Conservation (phyloP, 2,888 invertebrate species). For the Crioceris asparagi region DNA sequence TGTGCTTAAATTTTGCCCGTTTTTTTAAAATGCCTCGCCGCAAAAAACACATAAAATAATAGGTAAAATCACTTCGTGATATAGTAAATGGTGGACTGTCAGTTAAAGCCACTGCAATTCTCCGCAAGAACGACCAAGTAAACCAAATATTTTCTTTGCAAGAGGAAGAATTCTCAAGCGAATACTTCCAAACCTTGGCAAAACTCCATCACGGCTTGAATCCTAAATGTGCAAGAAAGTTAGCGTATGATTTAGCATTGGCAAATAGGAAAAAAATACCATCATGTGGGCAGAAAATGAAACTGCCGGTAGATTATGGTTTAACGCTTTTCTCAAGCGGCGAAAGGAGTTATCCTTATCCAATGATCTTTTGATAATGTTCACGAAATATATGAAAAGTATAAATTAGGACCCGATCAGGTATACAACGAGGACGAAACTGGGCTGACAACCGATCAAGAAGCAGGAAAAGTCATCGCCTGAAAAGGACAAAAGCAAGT, state of each 20-base stretch:
- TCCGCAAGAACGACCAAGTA: constrained; percentile 4
- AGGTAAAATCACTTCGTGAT: constrained; percentile 2
- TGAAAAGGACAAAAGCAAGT: constrained; percentile 2
- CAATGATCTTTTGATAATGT: constrained; percentile 3
- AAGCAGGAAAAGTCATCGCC: constrained; percentile 3
- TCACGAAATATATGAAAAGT: constrained; percentile 4
- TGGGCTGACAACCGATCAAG: constrained; percentile 1
- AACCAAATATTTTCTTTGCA: constrained; percentile 10
- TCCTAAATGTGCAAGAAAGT: constrained; percentile 12
- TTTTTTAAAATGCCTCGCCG: constrained; percentile 2
- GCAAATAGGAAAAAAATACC: constrained; percentile 9
- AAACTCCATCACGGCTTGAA: constrained; percentile 12
- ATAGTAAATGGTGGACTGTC: constrained; percentile 7
- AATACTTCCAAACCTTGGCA: constrained; percentile 10
- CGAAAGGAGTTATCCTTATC: not conserved
- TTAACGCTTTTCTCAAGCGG: constrained; percentile 7
- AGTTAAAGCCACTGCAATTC: constrained; percentile 4
- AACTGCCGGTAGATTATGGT: constrained; percentile 10
- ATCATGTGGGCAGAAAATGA: constrained; percentile 6
- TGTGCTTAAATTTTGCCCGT: not conserved
- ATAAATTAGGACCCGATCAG: not conserved
- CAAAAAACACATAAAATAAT: constrained; percentile 6
- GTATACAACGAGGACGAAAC: constrained; percentile 1
- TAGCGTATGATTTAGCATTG: constrained; percentile 11
- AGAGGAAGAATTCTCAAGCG: constrained; percentile 2